A percentile compares a stretch with the other conserved stretches of the same genome.
phyloP scores from a whole-genome alignment of 2,888 invertebrate species.

The Drosophila seclusa region DNA sequence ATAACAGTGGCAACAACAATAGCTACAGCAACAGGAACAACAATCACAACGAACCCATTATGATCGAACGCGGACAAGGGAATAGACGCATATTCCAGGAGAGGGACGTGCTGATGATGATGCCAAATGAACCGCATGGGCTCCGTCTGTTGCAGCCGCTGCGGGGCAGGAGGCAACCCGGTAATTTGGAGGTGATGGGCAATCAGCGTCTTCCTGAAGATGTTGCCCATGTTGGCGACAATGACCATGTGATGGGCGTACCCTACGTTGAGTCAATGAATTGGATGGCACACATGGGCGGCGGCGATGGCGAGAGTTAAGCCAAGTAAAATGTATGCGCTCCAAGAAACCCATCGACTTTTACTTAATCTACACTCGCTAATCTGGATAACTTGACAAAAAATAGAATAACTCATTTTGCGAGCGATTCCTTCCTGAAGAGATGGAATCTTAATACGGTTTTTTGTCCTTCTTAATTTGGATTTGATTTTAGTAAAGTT shows the following conservation, averaged over 20 bases:
- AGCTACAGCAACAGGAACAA: not conserved
- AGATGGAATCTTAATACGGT: too few species aligned
- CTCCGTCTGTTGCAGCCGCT: too few species aligned
- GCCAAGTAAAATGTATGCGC: not conserved
- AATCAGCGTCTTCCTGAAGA: constrained; percentile 41
- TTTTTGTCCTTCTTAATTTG: not conserved
- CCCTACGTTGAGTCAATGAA: constrained; percentile 26
- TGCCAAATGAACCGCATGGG: too few species aligned
- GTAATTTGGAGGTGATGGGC: not conserved
- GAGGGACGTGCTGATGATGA: too few species aligned
- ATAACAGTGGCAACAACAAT: constrained; percentile 1
- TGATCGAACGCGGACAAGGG: too few species aligned
- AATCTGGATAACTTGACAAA: not conserved
- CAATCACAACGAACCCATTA: too few species aligned
- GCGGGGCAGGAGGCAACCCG: too few species aligned
- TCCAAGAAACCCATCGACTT: not conserved
- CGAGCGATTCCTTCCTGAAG: too few species aligned
- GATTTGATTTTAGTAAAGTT: not conserved
- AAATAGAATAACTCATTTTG: too few species aligned
- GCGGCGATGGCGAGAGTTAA: constrained; percentile 45
- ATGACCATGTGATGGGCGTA: constrained; percentile 38
- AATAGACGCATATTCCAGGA: too few species aligned
- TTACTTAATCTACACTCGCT: not conserved
- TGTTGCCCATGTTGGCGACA: constrained; percentile 43
- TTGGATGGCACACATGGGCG: constrained; percentile 39